A percentile compares a stretch with the other conserved stretches of the same genome.
These are phyloP conservation scores for Drosophila mercatorum DNA, from an alignment of 2,888 invertebrate genomes.

Conservation along the genomic window DNA sequence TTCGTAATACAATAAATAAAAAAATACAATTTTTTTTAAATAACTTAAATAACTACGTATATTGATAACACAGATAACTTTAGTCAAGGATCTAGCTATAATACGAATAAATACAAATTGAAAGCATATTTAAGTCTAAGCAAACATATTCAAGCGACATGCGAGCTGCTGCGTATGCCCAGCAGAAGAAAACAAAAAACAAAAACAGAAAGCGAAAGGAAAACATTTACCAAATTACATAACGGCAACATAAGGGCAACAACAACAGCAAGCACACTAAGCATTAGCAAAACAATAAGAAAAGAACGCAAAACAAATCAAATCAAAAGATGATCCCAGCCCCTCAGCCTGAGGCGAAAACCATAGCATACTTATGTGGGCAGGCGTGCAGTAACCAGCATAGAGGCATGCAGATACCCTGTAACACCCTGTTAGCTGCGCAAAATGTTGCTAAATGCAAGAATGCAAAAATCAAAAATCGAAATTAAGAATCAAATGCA, in stretches of 20 bases:
- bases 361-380: slow-evolving; percentile 5
- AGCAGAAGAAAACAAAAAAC: neutral
- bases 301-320: slow-evolving; percentile 33
- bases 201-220: neutral
- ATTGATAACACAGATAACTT: slow-evolving; percentile 31
- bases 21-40: slow-evolving; percentile 20
- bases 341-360: neutral
- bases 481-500: slow-evolving; percentile 45
- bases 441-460: slow-evolving; percentile 41
- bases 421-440: slow-evolving; percentile 20
- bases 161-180: slow-evolving; percentile 26
- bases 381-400: neutral
- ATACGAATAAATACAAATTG: slow-evolving; percentile 21
- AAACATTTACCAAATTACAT: slow-evolving; percentile 33
- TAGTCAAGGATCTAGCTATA: slow-evolving; percentile 48
- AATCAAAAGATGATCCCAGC: slow-evolving; percentile 42
- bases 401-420: neutral
- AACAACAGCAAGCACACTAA: slow-evolving; percentile 14
- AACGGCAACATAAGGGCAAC: slow-evolving; percentile 10
- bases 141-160: slow-evolving; percentile 28
- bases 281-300: slow-evolving; percentile 27
- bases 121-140: slow-evolving; percentile 31
- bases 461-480: slow-evolving; percentile 46
- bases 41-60: neutral
- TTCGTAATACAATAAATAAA: slow-evolving; percentile 11